phyloP scores from a whole-genome alignment of 2,797 vertebrate genomes.

The Anniella stebbinsi region DNA sequence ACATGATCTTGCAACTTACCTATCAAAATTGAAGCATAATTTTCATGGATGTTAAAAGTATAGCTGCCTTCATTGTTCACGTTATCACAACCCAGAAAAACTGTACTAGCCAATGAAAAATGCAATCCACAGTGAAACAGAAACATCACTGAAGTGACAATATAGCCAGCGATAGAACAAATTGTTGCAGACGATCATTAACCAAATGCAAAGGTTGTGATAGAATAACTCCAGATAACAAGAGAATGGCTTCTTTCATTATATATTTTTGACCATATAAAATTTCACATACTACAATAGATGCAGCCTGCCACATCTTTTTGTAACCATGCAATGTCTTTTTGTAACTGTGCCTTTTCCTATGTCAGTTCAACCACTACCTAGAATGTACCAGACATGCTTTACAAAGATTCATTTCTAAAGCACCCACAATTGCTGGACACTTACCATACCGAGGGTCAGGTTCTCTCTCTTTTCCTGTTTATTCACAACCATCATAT shows the following conservation, averaged over 20 bases:
- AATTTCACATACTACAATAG: neutral
- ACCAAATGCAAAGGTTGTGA: neutral
- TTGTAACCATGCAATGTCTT: neutral
- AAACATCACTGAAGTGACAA: neutral
- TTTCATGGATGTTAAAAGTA: neutral
- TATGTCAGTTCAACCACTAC: neutral
- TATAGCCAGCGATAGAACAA: neutral
- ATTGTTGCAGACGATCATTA: neutral
- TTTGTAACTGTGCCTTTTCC: neutral
- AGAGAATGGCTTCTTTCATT: neutral
- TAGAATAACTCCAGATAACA: neutral
- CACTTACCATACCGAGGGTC: slow-evolving; percentile 69
- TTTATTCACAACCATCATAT: slow-evolving; percentile 64
- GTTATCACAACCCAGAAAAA: neutral
- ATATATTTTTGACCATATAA: neutral
- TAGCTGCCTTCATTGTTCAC: neutral
- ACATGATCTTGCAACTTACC: neutral
- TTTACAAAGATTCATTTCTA: neutral
- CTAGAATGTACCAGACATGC: neutral
- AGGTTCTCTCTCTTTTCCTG: slow-evolving; percentile 68
- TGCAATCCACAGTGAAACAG: neutral
- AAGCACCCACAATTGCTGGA: neutral
- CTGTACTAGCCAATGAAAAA: neutral
- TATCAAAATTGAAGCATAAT: neutral
- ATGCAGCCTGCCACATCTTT: neutral